Percentiles rank a stretch among this genome's conserved stretches.
Conservation (phyloP, 2,113 vertebrate genomes). For the Ramphastos sulfuratus region DNA sequence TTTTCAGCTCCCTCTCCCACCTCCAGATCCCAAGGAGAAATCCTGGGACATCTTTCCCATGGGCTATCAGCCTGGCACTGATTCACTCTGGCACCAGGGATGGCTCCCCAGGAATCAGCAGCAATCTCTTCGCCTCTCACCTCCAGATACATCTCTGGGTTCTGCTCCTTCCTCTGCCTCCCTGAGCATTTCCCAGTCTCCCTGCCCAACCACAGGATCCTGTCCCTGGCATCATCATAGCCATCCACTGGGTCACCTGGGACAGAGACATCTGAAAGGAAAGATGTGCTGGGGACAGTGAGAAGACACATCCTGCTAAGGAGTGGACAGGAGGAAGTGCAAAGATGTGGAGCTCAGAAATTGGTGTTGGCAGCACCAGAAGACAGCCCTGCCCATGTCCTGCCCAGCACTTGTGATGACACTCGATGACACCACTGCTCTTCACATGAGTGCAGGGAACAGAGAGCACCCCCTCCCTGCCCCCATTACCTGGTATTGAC, state of each 20-base stretch:
- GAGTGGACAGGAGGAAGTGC: neutral
- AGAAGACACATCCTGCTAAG: neutral
- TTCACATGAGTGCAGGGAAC: neutral
- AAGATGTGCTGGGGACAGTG: neutral
- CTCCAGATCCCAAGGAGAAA: accelerated
- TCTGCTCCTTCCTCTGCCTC: neutral
- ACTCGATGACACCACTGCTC: neutral
- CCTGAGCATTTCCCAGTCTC: neutral
- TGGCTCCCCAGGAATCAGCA: neutral
- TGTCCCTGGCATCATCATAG: neutral
- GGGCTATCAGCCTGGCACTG: neutral
- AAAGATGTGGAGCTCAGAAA: neutral
- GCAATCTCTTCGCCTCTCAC: neutral
- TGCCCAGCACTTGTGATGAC: neutral
- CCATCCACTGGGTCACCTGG: neutral
- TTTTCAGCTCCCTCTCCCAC: neutral
- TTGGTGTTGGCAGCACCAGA: neutral
- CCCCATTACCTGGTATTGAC: neutral
- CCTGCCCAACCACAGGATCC: neutral
- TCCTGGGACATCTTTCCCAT: neutral
- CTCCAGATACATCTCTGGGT: neutral
- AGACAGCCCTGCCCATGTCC: neutral
- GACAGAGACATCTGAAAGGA: neutral
- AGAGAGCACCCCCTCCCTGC: neutral
- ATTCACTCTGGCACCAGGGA: neutral